Percentiles rank a stretch among this genome's conserved stretches.
Conservation (phyloP, 2,113 vertebrate genomes). For the Centropus unirufus region DNA sequence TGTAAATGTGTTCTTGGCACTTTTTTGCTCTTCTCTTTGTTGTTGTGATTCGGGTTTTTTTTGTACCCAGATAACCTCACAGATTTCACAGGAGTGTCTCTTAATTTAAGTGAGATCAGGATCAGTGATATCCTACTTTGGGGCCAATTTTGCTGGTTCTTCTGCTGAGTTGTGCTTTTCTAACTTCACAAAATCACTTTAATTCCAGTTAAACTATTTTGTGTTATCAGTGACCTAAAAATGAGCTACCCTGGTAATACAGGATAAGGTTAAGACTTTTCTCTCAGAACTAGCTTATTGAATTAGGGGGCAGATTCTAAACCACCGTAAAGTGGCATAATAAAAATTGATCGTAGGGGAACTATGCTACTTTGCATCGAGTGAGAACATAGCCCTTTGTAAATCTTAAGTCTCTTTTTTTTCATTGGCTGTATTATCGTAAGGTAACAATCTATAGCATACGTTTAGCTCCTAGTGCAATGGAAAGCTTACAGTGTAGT, state of each 20-base stretch:
- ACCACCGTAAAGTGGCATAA: not conserved
- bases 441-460: not conserved
- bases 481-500: not conserved
- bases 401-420: constrained; percentile 14
- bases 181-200: constrained; percentile 34
- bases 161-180: constrained; percentile 25
- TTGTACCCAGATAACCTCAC: not conserved
- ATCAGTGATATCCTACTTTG: not conserved
- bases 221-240: constrained; percentile 43
- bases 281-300: not conserved
- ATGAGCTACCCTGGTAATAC: not conserved
- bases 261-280: constrained; percentile 31
- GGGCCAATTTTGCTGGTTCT: constrained; percentile 5
- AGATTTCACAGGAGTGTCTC: not conserved
- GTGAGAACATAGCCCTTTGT: not conserved
- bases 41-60: not conserved
- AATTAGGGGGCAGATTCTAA: constrained; percentile 19
- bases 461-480: not conserved
- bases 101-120: constrained; percentile 13
- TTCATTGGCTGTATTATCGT: not conserved
- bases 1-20: not conserved
- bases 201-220: constrained; percentile 53
- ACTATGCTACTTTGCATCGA: not conserved
- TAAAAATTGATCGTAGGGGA: constrained; percentile 18
- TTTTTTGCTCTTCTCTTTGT: not conserved